Base-by-base conservation (phyloP, 2,797 vertebrate genomes). In the Amazona ochrocephala region DNA sequence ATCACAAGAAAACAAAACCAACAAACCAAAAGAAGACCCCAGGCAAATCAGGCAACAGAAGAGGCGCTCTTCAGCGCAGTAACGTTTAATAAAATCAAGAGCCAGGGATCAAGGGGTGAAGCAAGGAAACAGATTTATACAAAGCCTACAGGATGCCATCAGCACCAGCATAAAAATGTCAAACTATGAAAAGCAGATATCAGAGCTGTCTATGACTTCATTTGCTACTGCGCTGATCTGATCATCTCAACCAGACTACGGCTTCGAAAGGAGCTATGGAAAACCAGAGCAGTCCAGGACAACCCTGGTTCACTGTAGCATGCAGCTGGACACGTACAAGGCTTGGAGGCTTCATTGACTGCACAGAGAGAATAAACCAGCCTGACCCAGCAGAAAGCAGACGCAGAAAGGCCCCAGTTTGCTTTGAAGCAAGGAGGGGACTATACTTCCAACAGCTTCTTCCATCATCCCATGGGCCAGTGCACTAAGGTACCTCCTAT, bases 11-110 rank as follows among this genome's bases (percentile, higher is more conserved):
- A 93, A 78, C 19, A 84, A 80, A 68, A 23, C 7, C 3, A 60
- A 65, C 12, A 74, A 27, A 79, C 48, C 2, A 65, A 66, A 34
- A 23, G 23, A 26, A 45, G 32, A 10, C 0, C 7, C 3, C 37
- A 67, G 6, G 42, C 20, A 94, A 75, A 87, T 39, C 30, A 78
- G 37, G 37, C 39, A 83, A 61, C 17, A 86, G 51, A 75, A 87
- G 14, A 75, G 44, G 75, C 4, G 2, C 3, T n/a, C 32, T 84
- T 93, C 14, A 13, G 3, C 20, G 8, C 75, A 81, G 34, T 48
- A 90, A 87, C 23, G 45, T 88, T 90, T 78, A 89, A 93, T 79
- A 87, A 87, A 90, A 83, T 44, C 62, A 22, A 18, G 23, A 89
- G 42, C 27, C 47, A 89, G 29, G 17, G 65, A 66, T 65, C 58